Conservation (phyloP, 2,888 invertebrate genomes). For the Pammene fasciana region DNA sequence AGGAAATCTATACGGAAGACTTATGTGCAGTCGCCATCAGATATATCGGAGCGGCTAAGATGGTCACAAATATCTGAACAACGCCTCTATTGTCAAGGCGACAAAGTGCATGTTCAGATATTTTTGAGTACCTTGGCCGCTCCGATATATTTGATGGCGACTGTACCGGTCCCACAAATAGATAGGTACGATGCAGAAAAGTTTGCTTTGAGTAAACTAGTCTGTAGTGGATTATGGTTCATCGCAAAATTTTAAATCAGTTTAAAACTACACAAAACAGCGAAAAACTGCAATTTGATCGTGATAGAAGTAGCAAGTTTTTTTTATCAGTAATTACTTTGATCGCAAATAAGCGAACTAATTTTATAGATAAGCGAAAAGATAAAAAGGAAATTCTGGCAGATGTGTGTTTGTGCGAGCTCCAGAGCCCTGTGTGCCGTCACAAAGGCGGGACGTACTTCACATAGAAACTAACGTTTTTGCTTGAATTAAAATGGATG, state of each 20-base stretch:
- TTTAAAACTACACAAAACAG: no score
- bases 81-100: no score
- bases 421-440: neutral
- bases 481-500: neutral
- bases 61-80: no score
- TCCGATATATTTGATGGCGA: no score
- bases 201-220: neutral
- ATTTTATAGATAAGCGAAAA: conserved; percentile 6
- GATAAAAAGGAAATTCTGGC: conserved; percentile 13
- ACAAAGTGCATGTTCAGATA: no score
- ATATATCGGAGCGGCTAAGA: no score
- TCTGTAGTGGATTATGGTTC: no score
- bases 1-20: no score
- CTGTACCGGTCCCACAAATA: neutral
- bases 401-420: no score
- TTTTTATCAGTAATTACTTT: neutral
- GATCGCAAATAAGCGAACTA: conserved; percentile 10
- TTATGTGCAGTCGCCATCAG: no score
- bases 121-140: no score
- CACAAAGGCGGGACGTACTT: conserved; percentile 11
- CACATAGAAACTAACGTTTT: neutral
- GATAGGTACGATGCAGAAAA: neutral
- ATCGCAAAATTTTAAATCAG: neutral
- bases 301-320: conserved; percentile 6
- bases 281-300: neutral